Evolutionary conservation across 2,888 invertebrate genomes (phyloP), one percentile per base, ranked within the genome.

Genomic region (Rhorus exstirpatorius): DNA sequence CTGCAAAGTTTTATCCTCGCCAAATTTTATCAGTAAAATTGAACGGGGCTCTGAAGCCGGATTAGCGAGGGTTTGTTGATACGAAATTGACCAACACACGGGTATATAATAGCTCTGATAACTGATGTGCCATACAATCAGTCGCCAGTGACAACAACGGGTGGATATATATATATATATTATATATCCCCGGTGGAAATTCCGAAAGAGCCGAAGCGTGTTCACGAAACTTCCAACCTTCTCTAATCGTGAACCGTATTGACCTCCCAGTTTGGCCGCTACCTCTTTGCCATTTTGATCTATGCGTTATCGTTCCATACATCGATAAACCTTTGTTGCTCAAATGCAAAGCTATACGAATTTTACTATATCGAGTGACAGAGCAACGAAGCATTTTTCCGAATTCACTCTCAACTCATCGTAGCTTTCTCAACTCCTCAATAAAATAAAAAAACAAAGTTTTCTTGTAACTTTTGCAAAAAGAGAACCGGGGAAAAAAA

Each of bases 51-150:
- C 55, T 44, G 41, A 35, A 53, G 58, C 35, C 41, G 63, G 68
- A 24, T 41, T 61, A 55, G 72, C 35, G 74, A 51, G n/a, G n/a
- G 58, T 58, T 60, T 49, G 63, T 19, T 51, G 71, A 60, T 76
- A 74, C 76, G 41, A 84, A 83, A 83, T 83, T 84, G 81, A 81
- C 79, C 83, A 83, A 79, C 84, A 74, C 79, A 77, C 61, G 79
- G 53, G 72, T 81, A 81, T n/a, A 83, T 84, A 63, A 14, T 4
- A n/a, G 84, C 49, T 65, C 68, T 75, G 85, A 85, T 85, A 85
- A 84, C 84, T 72, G 79, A 65, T 65, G 83, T 38, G 65, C 61
- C 44, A 49, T 72, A 77, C 72, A 77, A 81, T 77, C 67, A 65
- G 41, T 21, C 26, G 31, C 51, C 63, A 24, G 38, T 41, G 38